Base-by-base conservation (phyloP, 2,888 invertebrate genomes). In the Melinaea marsaeus region DNA sequence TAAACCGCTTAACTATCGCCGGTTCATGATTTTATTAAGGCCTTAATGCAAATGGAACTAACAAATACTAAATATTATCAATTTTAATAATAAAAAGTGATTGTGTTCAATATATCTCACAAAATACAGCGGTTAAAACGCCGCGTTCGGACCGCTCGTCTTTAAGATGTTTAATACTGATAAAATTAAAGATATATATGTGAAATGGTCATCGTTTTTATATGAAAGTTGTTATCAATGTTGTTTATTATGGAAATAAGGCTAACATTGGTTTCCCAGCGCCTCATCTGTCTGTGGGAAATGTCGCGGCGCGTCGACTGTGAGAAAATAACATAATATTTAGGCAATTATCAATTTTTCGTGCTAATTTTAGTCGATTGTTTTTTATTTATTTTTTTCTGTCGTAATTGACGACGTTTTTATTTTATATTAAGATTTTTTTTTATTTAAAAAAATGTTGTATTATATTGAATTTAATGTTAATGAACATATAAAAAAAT, bases 211-310 rank as follows among this genome's bases (percentile, higher is more conserved):
- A 55, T 56, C 34, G 57, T 22, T 33, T 61, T 72, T 76, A 67
- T 75, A 75, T 64, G 61, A 64, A 66, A 66, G 64, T 61, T 58
- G 61, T 69, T 64, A 69, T 67, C 67, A 65, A 63, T 62, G 65
- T 74, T 72, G 75, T 74, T 74, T 74, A 72, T 74, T 75, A 75
- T 75, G 76, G 78, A 79, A 79, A 79, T 77, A 75, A 74, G 71
- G 70, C 69, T 67, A 68, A 69, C 71, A 72, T 71, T 74, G 69
- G 74, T 78, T 80, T 80, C 79, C 79, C 81, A 81, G 78, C 76
- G 69, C 64, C 58, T 69, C 77, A 69, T 80, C 79, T 79, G 78
- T 79, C 77, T 78, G 81, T 84, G 83, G 79, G 83, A 84, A 84
- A 77, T 78, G 73, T 71, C 71, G 72, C 71, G 78, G 78, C 75